Evolutionary conservation across 2,797 vertebrate species (phyloP), one percentile per base, ranked within the genome.

Genomic region (Nothura maculosa): DNA sequence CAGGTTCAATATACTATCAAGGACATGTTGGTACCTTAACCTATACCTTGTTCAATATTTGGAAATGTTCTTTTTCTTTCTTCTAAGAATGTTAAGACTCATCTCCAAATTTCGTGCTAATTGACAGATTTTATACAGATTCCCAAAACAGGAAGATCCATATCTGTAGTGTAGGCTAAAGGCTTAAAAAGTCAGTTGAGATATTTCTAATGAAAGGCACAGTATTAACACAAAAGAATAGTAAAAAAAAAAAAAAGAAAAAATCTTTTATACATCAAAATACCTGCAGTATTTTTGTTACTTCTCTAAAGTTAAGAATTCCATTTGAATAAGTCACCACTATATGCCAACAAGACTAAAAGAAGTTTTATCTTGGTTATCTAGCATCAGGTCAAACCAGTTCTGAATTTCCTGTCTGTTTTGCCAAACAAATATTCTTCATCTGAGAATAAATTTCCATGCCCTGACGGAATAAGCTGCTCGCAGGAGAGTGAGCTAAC

Each of bases 381-480:
- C 91, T 94, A 95, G 63, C 69, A 90, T 88, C 81, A 90, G 81
- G 62, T 94, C 92, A 96, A 85, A 90, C 70, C 52, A 48, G 58
- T 88, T 34, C 58, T 94, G 66, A 94, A 95, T 94, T 96, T 93
- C 74, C 83, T 92, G 82, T 69, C 64, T 81, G 79, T 87, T 77
- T 52, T 60, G n/a, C 66, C 61, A 93, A 91, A 85, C 43, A 95
- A 94, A 85, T 0, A 1, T 80, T 81, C 90, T 92, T 93, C 74
- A 45, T 66, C 75, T 91, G 92, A 94, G 90, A 96, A 94, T 85
- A 97, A 90, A 79, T 95, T 92, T 96, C 70, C 78, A 89, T 94
- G 84, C 75, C 78, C 80, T 86, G 91, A 87, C 0, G 22, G 83
- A 93, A 83, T 93, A 95, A 93, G 91, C 87, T 90, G 85, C 92